Percentiles rank a stretch among this genome's conserved stretches.
Evolutionary conservation across 1,140 invertebrate genomes (phyloP).

Genomic region (Cotesia chilonis): DNA sequence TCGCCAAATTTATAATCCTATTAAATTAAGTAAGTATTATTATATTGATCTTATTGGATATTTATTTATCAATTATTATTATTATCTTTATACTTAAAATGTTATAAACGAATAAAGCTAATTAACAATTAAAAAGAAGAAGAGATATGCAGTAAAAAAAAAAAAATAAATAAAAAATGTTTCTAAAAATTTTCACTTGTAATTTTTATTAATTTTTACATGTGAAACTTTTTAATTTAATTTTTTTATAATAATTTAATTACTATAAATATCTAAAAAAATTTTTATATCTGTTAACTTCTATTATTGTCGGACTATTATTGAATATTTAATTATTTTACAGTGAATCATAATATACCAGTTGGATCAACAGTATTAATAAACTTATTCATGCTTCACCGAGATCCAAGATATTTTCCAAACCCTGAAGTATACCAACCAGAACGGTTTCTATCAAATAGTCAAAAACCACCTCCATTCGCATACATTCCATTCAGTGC

Average conservation of each 20-base stretch:
- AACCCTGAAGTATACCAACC: slow-evolving; percentile 72
- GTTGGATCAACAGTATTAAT: slow-evolving; percentile 54
- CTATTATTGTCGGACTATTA: too few relatives aligned
- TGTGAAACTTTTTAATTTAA: too few relatives aligned
- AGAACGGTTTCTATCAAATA: slow-evolving; percentile 68
- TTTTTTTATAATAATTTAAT: too few relatives aligned
- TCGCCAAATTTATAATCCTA: slow-evolving; percentile 60
- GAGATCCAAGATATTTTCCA: slow-evolving; percentile 67
- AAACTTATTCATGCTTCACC: slow-evolving; percentile 65
- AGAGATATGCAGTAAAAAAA: too few relatives aligned
- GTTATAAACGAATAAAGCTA: too few relatives aligned
- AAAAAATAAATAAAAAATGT: too few relatives aligned
- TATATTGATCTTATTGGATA: slow-evolving; percentile 7
- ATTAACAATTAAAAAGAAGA: too few relatives aligned
- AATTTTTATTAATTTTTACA: too few relatives aligned
- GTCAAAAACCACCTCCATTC: slow-evolving; percentile 62
- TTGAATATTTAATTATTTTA: slow-evolving; percentile 38
- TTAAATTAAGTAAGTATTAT: slow-evolving; percentile 50
- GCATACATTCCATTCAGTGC: slow-evolving; percentile 71
- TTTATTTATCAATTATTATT: background rate
- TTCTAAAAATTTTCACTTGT: too few relatives aligned
- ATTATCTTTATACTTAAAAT: too few relatives aligned
- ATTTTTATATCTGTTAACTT: too few relatives aligned
- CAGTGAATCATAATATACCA: slow-evolving; percentile 53
- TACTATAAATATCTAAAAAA: too few relatives aligned